These are phyloP conservation scores for Archocentrus centrarchus DNA, from an alignment of 2,113 vertebrate genomes.

Conservation along the genomic window DNA sequence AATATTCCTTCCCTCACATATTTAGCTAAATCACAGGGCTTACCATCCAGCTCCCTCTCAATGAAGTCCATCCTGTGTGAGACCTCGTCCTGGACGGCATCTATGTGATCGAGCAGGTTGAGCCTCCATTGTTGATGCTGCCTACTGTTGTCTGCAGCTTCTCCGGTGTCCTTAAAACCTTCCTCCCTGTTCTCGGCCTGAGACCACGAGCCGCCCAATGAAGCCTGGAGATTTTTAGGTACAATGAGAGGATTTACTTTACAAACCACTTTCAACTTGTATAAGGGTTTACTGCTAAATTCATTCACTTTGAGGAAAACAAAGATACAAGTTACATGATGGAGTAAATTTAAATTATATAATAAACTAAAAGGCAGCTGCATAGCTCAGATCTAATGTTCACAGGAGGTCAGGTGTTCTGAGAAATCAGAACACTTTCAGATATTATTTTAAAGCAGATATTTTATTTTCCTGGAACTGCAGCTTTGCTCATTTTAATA, in stretches of 20 bases:
- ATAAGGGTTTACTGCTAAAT: neutral
- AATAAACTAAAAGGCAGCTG: neutral
- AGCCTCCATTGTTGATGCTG: conserved; percentile 94
- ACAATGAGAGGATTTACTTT: neutral
- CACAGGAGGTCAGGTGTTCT: neutral
- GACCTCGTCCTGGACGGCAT: conserved; percentile 94
- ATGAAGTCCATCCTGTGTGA: conserved; percentile 97
- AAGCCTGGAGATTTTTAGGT: conserved; percentile 32
- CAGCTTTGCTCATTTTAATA: neutral
- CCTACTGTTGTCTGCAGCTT: conserved; percentile 80
- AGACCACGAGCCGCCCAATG: conserved; percentile 31
- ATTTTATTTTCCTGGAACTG: neutral
- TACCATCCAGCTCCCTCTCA: conserved; percentile 94
- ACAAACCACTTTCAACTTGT: neutral
- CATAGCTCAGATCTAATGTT: neutral
- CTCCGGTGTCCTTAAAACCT: conserved; percentile 73
- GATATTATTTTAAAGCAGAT: neutral
- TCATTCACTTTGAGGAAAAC: neutral
- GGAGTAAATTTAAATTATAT: neutral
- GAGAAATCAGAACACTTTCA: neutral
- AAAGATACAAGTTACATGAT: neutral
- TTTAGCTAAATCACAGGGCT: neutral
- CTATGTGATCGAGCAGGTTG: conserved; percentile 93
- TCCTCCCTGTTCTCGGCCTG: conserved; percentile 76
- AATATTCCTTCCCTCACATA: too few relatives aligned